Evolutionary conservation across 2,888 invertebrate genomes (phyloP), one percentile per base, ranked within the genome.

Genomic region (Ypsolopha scabrella): DNA sequence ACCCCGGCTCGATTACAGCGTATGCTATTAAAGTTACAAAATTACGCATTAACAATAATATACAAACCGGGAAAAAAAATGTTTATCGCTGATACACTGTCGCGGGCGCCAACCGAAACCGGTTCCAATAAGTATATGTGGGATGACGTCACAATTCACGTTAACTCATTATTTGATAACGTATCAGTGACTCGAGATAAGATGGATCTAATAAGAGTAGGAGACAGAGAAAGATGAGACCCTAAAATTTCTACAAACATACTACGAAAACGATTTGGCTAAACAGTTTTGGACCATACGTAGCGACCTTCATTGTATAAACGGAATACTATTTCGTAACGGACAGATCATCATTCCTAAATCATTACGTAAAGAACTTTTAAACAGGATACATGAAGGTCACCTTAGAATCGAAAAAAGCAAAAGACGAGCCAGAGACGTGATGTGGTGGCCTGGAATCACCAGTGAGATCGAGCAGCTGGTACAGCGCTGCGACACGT

Each of bases 71-170:
- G 64, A n/a, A 67, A 60, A 55, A 54, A 57, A 33, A 50, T 66
- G 41, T 56, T 59, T 33, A 52, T 68, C 33, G 62, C 67, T 6
- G 67, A 70, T 52, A 59, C 66, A 36, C 53, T 71, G 33, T 67
- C 66, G 4, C 55, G 67, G 37, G 55, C 52, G 24, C 53, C 60
- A 9, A 55, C 44, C 4, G 51, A 54, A 35, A 35, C 39, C 46
- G 53, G 53, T 41, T 7, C 10, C n/a, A 7, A 24, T 24, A 14
- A 54, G 7, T 35, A 57, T 2, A 41, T 51, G 10, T 38, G 36
- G 9, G 41, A 54, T 6, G 52, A 56, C n/a, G 50, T 54, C 13
- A 36, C 35, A 0, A 47, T 54, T 2, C 53, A 54, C 13, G 53
- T n/a, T n/a, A n/a, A n/a, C n/a, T n/a, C n/a, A n/a, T n/a, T n/a